Conservation (phyloP, 2,113 vertebrate species). For the Podocnemis expansa region DNA sequence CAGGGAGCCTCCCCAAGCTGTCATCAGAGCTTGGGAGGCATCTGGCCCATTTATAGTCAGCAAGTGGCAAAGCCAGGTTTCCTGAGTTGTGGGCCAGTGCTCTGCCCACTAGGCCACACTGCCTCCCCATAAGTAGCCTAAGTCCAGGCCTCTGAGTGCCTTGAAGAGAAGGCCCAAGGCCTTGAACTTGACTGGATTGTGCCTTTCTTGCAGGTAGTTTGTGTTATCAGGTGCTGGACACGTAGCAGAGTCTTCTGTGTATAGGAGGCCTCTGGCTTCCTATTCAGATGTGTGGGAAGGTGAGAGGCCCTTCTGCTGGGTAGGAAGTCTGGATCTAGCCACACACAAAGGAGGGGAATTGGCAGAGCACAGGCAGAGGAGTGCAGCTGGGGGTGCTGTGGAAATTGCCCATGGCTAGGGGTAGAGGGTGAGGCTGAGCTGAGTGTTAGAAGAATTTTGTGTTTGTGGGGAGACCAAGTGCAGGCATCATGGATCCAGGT, state of each 20-base stretch:
- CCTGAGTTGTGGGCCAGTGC: background rate
- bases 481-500: too few relatives aligned
- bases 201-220: too few relatives aligned
- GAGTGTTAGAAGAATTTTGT: too few relatives aligned
- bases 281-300: background rate
- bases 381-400: too few relatives aligned
- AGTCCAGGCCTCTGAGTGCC: background rate
- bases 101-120: background rate
- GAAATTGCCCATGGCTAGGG: background rate
- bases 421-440: too few relatives aligned
- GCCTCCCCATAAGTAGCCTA: background rate
- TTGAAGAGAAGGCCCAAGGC: too few relatives aligned
- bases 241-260: background rate
- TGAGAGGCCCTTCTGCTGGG: background rate
- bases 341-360: background rate
- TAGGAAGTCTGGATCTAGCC: background rate
- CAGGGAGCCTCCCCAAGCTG: too few relatives aligned
- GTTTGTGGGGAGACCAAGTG: accelerated
- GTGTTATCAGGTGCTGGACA: too few relatives aligned
- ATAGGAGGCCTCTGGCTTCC: background rate
- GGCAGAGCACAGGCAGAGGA: too few relatives aligned
- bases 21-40: too few relatives aligned
- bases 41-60: background rate
- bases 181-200: too few relatives aligned
- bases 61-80: background rate